phyloP scores from a whole-genome alignment of 2,113 vertebrate species.

The Tetrao urogallus region DNA sequence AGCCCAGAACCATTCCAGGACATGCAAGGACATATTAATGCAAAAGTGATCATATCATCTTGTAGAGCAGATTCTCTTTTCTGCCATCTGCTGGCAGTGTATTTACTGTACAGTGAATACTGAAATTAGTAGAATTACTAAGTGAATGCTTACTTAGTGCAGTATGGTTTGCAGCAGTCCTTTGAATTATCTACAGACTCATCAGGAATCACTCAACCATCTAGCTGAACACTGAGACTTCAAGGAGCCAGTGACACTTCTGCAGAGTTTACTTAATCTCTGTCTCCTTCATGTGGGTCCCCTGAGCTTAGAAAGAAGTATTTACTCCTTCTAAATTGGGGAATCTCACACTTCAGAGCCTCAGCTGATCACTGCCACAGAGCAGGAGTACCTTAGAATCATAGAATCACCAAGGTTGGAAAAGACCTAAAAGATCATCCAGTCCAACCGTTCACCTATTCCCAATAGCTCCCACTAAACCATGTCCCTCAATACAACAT shows the following conservation, averaged over 20 bases:
- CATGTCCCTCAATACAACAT: too few species aligned
- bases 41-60: not conserved
- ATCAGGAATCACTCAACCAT: not conserved
- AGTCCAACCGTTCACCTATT: too few species aligned
- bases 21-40: not conserved
- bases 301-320: not conserved
- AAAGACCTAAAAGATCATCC: too few species aligned
- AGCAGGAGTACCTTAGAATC: not conserved
- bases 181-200: not conserved
- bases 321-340: not conserved
- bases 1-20: not conserved
- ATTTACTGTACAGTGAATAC: conserved; percentile 19
- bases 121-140: not conserved
- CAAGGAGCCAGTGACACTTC: not conserved
- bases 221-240: not conserved
- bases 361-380: not conserved
- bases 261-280: not conserved
- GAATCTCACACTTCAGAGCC: not conserved
- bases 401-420: too few species aligned
- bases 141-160: not conserved
- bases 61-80: not conserved
- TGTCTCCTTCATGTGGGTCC: not conserved
- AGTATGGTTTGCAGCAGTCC: not conserved
- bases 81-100: not conserved
- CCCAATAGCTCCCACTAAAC: too few species aligned